Evolutionary conservation across 2,888 invertebrate species (phyloP), one percentile per base, ranked within the genome.

Genomic region (Pheosia tremula): DNA sequence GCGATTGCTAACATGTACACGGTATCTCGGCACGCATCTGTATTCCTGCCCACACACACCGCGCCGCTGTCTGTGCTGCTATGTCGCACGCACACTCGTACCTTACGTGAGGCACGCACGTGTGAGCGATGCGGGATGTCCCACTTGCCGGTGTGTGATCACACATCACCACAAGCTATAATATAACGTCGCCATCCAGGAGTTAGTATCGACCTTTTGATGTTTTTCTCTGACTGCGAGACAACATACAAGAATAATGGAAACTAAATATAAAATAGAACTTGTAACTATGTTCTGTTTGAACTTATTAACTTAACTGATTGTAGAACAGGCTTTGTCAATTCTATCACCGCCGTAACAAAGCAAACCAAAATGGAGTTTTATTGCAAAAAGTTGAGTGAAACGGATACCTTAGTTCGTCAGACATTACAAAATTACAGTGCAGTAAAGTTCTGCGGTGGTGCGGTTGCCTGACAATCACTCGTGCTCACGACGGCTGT

Each of bases 401-500:
- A 2, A 50, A 50, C 50, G 3, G 47, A 2, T 10, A 10, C 45
- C 45, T 10, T n/a, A 9, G 47, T 5, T 47, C 47, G 5, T n/a
- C n/a, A 50, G 24, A 7, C 53, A 36, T 11, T 53, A 53, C 37
- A 38, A 53, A 53, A 53, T 53, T 4, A 37, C 53, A 37, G 37
- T 11, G 9, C 37, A 5, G 53, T 36, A 13, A 13, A n/a, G 36
- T 24, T 24, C 24, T 53, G 53, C 53, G 53, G 53, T 53, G 37
- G 37, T 8, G 53, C 50, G 50, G 50, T 50, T 3, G 24, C 50
- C 5, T 50, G 50, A 50, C 50, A 50, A 24, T 50, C 13, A 9
- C 6, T 50, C 50, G 50, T 8, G 50, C 8, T 50, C 50, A 53
- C 53, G 53, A 53, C 53, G 37, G 37, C 53, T 24, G 50, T 24